phyloP scores from a whole-genome alignment of 2,888 invertebrate genomes.

The Biston stratarius region DNA sequence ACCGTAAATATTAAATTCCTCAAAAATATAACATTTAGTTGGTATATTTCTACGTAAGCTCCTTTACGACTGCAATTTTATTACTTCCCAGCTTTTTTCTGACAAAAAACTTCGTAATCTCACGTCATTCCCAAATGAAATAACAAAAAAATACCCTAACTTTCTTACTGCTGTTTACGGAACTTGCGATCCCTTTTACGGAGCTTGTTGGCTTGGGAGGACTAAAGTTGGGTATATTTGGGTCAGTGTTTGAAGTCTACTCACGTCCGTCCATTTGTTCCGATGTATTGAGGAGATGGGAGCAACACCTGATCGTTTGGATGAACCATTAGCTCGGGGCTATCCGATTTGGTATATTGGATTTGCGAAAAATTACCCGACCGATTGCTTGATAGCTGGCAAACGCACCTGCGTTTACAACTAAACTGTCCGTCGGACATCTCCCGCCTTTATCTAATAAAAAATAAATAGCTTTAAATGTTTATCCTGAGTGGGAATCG shows the following conservation, averaged over 20 bases:
- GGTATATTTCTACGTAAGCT: slow-evolving; percentile 1
- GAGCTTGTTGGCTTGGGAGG: slow-evolving; percentile 10
- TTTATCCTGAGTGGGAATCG: too few relatives aligned
- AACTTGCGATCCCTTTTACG: slow-evolving; percentile 32
- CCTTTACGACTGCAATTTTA: slow-evolving; percentile 21
- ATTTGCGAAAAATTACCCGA: slow-evolving; percentile 32
- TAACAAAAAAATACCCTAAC: slow-evolving; percentile 34
- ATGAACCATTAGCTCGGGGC: slow-evolving; percentile 41
- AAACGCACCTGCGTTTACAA: slow-evolving; percentile 17
- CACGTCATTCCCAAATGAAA: slow-evolving; percentile 34
- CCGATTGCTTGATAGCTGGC: slow-evolving; percentile 14
- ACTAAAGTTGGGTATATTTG: slow-evolving; percentile 47
- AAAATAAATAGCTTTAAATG: neutral
- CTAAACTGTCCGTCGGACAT: neutral
- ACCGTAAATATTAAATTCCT: neutral
- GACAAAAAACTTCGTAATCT: slow-evolving; percentile 25
- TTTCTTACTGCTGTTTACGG: slow-evolving; percentile 30
- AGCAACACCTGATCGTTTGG: slow-evolving; percentile 69
- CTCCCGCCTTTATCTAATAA: too few relatives aligned
- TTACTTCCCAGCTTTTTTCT: slow-evolving; percentile 5
- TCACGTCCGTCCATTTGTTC: slow-evolving; percentile 82
- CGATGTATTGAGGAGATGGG: slow-evolving; percentile 69
- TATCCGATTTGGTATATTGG: slow-evolving; percentile 42
- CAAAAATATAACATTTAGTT: neutral
- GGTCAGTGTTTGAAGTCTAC: slow-evolving; percentile 67